These are phyloP conservation scores for Loriculus beryllinus DNA, from an alignment of 2,797 vertebrate species.

Conservation along the genomic window DNA sequence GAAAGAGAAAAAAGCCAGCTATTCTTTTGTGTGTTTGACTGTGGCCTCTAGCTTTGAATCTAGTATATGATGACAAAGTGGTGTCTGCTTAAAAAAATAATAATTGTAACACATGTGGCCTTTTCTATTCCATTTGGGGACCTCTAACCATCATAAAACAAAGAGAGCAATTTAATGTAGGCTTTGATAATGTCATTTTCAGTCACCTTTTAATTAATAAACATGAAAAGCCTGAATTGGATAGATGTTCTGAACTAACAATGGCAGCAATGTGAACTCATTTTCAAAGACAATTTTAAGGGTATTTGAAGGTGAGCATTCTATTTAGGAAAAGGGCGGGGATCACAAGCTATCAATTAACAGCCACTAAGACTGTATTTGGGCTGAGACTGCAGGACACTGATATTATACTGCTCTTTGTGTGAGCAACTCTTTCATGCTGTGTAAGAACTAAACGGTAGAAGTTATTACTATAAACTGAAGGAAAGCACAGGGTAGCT, in stretches of 20 bases:
- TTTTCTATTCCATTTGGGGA: conserved; percentile 41
- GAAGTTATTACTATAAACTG: background rate
- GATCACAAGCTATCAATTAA: background rate
- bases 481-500: background rate
- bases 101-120: conserved; percentile 17
- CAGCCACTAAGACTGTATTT: background rate
- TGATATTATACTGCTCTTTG: background rate
- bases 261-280: conserved; percentile 20
- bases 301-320: conserved; percentile 35
- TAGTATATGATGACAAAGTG: conserved; percentile 36
- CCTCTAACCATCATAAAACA: conserved; percentile 41
- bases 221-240: conserved; percentile 32
- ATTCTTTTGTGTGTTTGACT: conserved; percentile 35
- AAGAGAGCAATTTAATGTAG: conserved; percentile 29
- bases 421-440: background rate
- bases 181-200: conserved; percentile 44
- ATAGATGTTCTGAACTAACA: conserved; percentile 29
- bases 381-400: background rate
- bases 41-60: conserved; percentile 36
- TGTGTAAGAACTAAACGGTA: background rate
- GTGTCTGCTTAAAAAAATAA: conserved; percentile 25
- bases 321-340: background rate
- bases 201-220: conserved; percentile 63
- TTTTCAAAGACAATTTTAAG: conserved; percentile 28
- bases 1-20: conserved; percentile 29